Evolutionary conservation across 2,888 invertebrate genomes (phyloP).

Genomic region (Acanthopleura granulata): DNA sequence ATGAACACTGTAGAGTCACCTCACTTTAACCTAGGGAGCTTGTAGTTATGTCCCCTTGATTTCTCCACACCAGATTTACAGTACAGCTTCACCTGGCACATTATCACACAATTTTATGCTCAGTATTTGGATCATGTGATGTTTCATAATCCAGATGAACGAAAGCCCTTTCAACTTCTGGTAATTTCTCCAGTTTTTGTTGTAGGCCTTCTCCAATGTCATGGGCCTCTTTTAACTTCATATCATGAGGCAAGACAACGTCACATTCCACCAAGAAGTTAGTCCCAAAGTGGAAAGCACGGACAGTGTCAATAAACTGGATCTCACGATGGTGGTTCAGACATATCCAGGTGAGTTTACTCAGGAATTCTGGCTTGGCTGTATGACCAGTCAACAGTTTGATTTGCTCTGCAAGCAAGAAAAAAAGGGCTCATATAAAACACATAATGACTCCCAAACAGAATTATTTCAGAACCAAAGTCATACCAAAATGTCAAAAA

Average conservation of each 20-base stretch:
- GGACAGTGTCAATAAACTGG: constrained; percentile 70
- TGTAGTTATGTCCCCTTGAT: too few relatives aligned
- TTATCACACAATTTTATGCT: constrained; percentile 70
- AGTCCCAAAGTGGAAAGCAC: constrained; percentile 72
- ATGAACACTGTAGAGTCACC: too few relatives aligned
- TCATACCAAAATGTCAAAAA: too few relatives aligned
- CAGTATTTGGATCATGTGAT: constrained; percentile 68
- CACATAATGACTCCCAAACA: too few relatives aligned
- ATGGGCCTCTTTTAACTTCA: constrained; percentile 70
- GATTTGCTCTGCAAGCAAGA: constrained; percentile 59
- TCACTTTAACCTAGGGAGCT: too few relatives aligned
- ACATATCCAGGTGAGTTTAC: constrained; percentile 66
- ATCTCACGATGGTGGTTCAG: constrained; percentile 64
- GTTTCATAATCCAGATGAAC: constrained; percentile 72
- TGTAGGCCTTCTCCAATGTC: constrained; percentile 72
- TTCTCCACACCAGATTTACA: background rate
- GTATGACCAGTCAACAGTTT: constrained; percentile 65
- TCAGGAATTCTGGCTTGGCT: constrained; percentile 66
- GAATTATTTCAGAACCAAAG: too few relatives aligned
- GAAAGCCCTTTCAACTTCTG: constrained; percentile 72
- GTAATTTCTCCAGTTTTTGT: constrained; percentile 70
- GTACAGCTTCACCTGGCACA: background rate
- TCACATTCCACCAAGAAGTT: constrained; percentile 70
- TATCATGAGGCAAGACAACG: constrained; percentile 70
- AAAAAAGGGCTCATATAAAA: background rate